phyloP scores from a whole-genome alignment of 2,888 invertebrate species.

The Dioctria rufipes region DNA sequence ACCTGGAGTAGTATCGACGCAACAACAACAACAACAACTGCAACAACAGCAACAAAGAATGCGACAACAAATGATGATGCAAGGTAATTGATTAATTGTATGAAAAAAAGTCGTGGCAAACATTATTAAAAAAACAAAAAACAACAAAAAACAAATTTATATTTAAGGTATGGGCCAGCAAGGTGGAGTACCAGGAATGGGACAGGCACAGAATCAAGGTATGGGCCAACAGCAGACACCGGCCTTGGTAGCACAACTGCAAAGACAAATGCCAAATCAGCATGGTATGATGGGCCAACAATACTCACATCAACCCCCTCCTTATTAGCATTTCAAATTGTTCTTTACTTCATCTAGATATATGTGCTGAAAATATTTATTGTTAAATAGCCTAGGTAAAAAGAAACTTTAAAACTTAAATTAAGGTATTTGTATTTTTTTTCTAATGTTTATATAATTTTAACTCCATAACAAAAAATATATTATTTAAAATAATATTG shows the following conservation, averaged over 20 bases:
- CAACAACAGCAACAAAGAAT: slow-evolving; percentile 75
- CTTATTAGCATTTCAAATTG: slow-evolving; percentile 61
- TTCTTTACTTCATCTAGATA: slow-evolving; percentile 2
- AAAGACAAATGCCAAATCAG: slow-evolving; percentile 74
- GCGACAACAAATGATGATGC: slow-evolving; percentile 80
- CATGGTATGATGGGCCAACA: slow-evolving; percentile 69
- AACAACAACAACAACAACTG: slow-evolving; percentile 64
- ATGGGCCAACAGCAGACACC: slow-evolving; percentile 75
- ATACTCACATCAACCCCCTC: slow-evolving; percentile 72
- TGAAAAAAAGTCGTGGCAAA: no score
- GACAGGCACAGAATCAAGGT: slow-evolving; percentile 67
- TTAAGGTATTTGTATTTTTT: not conserved
- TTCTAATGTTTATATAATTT: not conserved
- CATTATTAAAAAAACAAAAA: no score
- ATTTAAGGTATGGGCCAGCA: slow-evolving; percentile 66
- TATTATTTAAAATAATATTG: no score
- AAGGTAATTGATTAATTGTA: slow-evolving; percentile 67
- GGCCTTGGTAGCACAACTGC: slow-evolving; percentile 78
- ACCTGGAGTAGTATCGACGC: slow-evolving; percentile 67
- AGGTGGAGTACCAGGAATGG: slow-evolving; percentile 65
- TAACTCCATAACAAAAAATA: no score
- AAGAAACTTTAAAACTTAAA: not conserved
- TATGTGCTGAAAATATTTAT: slow-evolving; percentile 8
- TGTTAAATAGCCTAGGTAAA: not conserved
- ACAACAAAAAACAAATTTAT: no score